Percentiles rank a stretch among this genome's conserved stretches.
Evolutionary conservation across 1,140 invertebrate genomes (phyloP).

Genomic region (Metopolophium dirhodum): DNA sequence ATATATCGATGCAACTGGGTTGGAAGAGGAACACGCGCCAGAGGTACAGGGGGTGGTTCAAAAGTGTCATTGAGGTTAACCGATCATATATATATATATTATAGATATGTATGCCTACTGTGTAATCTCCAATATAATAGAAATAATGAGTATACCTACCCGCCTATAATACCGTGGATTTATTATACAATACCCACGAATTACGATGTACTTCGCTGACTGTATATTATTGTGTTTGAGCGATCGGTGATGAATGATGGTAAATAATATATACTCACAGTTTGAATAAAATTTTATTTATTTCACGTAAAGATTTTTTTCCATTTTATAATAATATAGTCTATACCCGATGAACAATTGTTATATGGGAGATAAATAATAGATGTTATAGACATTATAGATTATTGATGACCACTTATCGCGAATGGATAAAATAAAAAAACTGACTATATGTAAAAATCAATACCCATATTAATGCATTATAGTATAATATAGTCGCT

Average conservation of each 20-base stretch:
- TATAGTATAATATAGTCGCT: not conserved
- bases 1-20: not conserved
- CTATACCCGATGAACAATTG: not conserved
- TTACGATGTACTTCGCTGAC: not conserved
- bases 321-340: not conserved
- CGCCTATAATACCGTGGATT: not conserved
- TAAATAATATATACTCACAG: not conserved
- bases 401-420: not conserved
- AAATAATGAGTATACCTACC: not conserved
- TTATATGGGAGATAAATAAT: not conserved
- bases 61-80: not conserved
- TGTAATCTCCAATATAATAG: slow-evolving; percentile 6
- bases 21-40: not conserved
- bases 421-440: not conserved
- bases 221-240: not conserved
- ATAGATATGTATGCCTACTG: not conserved
- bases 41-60: not conserved
- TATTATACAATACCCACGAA: not conserved
- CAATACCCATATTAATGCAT: not conserved
- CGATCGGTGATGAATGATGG: not conserved
- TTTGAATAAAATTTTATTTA: not conserved
- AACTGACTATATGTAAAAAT: not conserved
- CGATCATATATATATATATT: not conserved
- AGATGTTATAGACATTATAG: not conserved
- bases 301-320: not conserved